Percentiles rank a stretch among this genome's conserved stretches.
phyloP scores from a whole-genome alignment of 2,113 vertebrate species.

The Channa argus region DNA sequence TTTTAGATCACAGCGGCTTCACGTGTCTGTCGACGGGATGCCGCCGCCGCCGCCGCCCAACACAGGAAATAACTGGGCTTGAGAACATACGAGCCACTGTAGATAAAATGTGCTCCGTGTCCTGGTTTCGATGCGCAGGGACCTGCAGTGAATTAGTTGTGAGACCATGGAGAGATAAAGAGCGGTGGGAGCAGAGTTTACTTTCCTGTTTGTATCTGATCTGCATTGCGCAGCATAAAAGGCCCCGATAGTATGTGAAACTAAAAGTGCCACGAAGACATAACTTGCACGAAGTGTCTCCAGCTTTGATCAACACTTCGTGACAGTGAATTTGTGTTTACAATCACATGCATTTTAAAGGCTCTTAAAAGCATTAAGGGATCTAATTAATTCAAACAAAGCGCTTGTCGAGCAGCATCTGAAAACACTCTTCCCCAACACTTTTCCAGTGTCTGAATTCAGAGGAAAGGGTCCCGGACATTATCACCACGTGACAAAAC shows the following conservation, averaged over 20 bases:
- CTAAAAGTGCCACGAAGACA: background rate
- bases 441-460: too few species aligned
- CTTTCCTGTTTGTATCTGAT: slow-evolving; percentile 37
- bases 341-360: background rate
- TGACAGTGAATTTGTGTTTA: background rate
- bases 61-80: slow-evolving; percentile 60
- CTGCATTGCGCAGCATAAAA: slow-evolving; percentile 5
- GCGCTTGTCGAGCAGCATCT: too few species aligned
- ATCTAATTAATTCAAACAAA: too few species aligned
- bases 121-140: background rate
- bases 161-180: slow-evolving; percentile 32
- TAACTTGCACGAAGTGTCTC: too few species aligned
- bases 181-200: background rate
- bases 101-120: slow-evolving; percentile 39
- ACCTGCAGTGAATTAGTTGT: slow-evolving; percentile 24
- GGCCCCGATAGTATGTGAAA: background rate
- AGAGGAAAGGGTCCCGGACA: too few species aligned
- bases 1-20: slow-evolving; percentile 36
- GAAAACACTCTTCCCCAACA: too few species aligned
- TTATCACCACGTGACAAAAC: too few species aligned
- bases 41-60: slow-evolving; percentile 30
- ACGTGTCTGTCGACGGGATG: slow-evolving; percentile 34
- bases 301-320: too few species aligned
- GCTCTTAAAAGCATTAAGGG: too few species aligned
- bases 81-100: slow-evolving; percentile 35